Base-by-base conservation (phyloP, 2,888 invertebrate species). In the Melikaiella ostensackeni region DNA sequence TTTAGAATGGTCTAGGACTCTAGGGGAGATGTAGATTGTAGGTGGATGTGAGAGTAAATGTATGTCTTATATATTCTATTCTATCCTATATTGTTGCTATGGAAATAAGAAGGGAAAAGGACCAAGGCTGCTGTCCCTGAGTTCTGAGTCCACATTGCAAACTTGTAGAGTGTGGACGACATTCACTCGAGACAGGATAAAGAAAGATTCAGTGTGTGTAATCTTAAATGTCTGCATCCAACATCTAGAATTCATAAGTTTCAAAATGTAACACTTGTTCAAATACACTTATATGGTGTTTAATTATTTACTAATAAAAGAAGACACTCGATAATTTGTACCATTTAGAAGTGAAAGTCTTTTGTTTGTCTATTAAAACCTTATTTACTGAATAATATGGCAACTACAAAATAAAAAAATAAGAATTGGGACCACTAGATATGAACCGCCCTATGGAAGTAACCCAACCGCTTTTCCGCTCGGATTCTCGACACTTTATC, bases 401-500 rank as follows among this genome's bases (percentile, higher is more conserved):
- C 16, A 9, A 21, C 2, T 8, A 21, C 19, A 50, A 50, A n/a
- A 50, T 50, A 8, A 50, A 50, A 19, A 50, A n/a, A 7, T n/a
- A 2, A 50, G 8, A 8, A 55, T 24, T 16, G 59, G 21, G 6
- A n/a, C 21, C n/a, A 19, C 11, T 33, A 62, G n/a, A 35, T 62
- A 62, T 62, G 62, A 62, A 62, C 8, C 62, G 19, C 19, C 35
- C 30, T 61, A 19, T 61, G 19, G 33, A 33, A 30, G 55, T 55
- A 55, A 27, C 30, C 19, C 50, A 35, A 30, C 50, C 76, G 75
- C 73, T 83, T 82, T 83, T 79, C 77, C 78, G 79, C 78, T 78
- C 33, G 76, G 78, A 79, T 76, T 82, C 77, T 21, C 76, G 38
- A n/a, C 74, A 77, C 78, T 84, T 80, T 79, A 80, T 81, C 80